A percentile compares a stretch with the other conserved stretches of the same genome.
Conservation (phyloP, 2,113 vertebrate genomes). For the Brachionichthys hirsutus region DNA sequence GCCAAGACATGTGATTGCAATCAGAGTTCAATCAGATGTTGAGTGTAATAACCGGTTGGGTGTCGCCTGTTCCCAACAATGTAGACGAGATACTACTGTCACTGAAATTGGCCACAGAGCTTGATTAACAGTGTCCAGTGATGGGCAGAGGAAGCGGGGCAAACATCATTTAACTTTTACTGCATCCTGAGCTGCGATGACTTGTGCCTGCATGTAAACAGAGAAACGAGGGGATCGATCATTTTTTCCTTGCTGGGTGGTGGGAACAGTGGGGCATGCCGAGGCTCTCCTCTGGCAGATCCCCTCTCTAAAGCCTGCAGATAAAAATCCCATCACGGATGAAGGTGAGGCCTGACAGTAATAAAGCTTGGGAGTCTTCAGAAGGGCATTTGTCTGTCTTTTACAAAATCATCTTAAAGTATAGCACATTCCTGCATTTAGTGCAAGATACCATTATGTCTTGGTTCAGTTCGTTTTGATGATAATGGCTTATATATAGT, state of each 20-base stretch:
- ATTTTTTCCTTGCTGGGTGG: constrained; percentile 46
- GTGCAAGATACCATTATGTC: constrained; percentile 53
- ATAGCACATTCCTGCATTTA: constrained; percentile 40
- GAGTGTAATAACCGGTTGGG: constrained; percentile 57
- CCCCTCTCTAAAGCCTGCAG: constrained; percentile 62
- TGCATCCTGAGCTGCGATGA: constrained; percentile 36
- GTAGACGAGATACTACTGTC: constrained; percentile 24
- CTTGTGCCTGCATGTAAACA: constrained; percentile 61
- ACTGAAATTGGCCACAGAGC: constrained; percentile 30
- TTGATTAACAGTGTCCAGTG: constrained; percentile 27
- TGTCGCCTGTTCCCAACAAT: constrained; percentile 29
- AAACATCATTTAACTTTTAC: no score
- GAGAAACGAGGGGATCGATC: constrained; percentile 62
- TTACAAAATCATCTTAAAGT: constrained; percentile 35
- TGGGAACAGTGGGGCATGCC: constrained; percentile 65
- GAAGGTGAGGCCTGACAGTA: constrained; percentile 60
- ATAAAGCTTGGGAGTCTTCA: constrained; percentile 42
- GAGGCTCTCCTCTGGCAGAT: constrained; percentile 64
- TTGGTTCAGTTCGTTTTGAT: constrained; percentile 67
- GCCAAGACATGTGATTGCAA: constrained; percentile 63
- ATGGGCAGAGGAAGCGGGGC: constrained; percentile 17
- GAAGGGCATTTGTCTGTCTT: constrained; percentile 14
- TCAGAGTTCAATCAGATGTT: constrained; percentile 54
- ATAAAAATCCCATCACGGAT: constrained; percentile 72
- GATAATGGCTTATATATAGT: constrained; percentile 69